Conservation (phyloP, 1,140 invertebrate genomes). For the Scaptomyza hsui region DNA sequence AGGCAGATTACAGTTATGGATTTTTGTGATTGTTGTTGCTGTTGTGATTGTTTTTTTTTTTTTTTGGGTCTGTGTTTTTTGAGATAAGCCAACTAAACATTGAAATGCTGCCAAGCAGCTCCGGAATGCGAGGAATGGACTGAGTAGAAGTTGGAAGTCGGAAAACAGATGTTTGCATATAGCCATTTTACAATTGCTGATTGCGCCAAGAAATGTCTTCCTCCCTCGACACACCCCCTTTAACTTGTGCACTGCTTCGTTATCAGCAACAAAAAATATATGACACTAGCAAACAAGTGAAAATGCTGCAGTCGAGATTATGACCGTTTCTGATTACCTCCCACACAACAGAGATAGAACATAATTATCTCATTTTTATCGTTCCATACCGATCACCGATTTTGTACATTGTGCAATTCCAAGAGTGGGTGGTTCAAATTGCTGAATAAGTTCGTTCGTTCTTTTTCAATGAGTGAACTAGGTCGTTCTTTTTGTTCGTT, state of each 20-base stretch:
- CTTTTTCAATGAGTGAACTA: too few relatives aligned
- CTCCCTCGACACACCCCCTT: background rate
- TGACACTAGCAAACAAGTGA: slow-evolving; percentile 2
- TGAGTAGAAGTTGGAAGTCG: background rate
- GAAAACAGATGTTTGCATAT: slow-evolving; percentile 24
- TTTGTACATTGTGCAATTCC: too few relatives aligned
- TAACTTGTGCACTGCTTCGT: background rate
- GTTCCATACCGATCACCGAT: too few relatives aligned
- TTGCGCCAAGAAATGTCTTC: background rate
- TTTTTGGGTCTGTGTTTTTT: background rate
- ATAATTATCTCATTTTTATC: background rate
- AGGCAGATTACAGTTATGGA: slow-evolving; percentile 34
- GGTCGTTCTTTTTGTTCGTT: too few relatives aligned
- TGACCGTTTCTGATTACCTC: background rate
- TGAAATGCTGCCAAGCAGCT: too few relatives aligned
- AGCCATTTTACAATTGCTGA: slow-evolving; percentile 11
- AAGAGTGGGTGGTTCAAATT: too few relatives aligned
- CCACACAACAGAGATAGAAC: background rate
- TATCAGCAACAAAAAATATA: slow-evolving; percentile 23
- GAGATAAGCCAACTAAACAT: slow-evolving; percentile 30
- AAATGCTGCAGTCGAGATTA: slow-evolving; percentile 3
- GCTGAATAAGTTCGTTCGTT: too few relatives aligned
- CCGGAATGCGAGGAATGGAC: too few relatives aligned
- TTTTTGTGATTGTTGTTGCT: background rate
- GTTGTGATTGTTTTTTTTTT: too few relatives aligned